These are phyloP conservation scores for Pseudoips prasinana DNA, from an alignment of 2,888 invertebrate genomes.

Conservation along the genomic window DNA sequence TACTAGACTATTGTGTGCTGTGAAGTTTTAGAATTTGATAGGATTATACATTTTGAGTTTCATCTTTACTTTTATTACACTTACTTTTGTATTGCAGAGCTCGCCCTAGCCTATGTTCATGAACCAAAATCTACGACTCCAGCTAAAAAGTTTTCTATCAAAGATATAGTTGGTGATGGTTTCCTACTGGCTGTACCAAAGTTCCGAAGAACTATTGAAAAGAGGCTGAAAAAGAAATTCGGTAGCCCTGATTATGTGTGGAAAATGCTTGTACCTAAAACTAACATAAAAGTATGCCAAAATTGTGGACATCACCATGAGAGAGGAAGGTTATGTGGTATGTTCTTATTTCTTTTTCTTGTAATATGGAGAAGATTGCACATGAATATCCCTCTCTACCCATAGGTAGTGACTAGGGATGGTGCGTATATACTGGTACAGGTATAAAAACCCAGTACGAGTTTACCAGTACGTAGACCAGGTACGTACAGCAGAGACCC, in stretches of 20 bases:
- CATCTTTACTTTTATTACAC: no score
- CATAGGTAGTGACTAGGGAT: no score
- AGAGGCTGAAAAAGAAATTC: slow-evolving; percentile 86
- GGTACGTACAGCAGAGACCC: no score
- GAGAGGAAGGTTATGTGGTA: slow-evolving; percentile 90
- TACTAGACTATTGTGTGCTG: no score
- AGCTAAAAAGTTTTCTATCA: slow-evolving; percentile 73
- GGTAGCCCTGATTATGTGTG: slow-evolving; percentile 85
- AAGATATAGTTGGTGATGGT: slow-evolving; percentile 87
- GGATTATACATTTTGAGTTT: background rate
- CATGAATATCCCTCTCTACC: no score
- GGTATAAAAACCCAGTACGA: no score
- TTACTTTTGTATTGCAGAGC: no score
- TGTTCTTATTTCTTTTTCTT: slow-evolving; percentile 50
- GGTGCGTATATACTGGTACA: no score
- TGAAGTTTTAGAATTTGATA: no score
- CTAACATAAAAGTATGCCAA: slow-evolving; percentile 87
- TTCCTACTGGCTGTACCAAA: slow-evolving; percentile 93
- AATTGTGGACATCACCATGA: slow-evolving; percentile 94
- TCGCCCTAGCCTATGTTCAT: slow-evolving; percentile 57
- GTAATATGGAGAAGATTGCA: no score
- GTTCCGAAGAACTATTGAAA: slow-evolving; percentile 88
- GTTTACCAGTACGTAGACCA: no score
- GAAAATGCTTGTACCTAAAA: slow-evolving; percentile 88
- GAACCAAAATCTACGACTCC: slow-evolving; percentile 34